Evolutionary conservation across 1,140 invertebrate species (phyloP), one percentile per base, ranked within the genome.

Genomic region (Mycetomoellerius zeteki): DNA sequence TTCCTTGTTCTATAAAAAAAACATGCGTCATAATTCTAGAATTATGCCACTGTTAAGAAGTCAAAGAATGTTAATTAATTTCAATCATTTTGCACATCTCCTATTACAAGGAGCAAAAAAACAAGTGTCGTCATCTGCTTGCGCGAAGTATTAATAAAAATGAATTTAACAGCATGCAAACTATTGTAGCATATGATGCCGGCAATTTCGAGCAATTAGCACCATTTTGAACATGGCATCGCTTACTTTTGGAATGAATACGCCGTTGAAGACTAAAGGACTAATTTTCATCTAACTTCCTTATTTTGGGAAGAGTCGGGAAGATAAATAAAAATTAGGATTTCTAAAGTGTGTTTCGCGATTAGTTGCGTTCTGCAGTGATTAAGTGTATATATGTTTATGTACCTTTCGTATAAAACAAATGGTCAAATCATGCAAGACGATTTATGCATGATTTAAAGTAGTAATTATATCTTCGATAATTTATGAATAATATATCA

Each of bases 141-240:
- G 69, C 54, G 19, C 24, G 14, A 56, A 78, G 43, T 62, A 19
- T 72, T 72, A 43, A 16, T 86, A 86, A 78, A 86, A 67, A 80
- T 88, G 21, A 76, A 89, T 86, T 81, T 73, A 89, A 72, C 50
- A 52, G 84, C 88, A 89, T 89, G 88, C 88, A 89, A 60, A 71
- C 56, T 86, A 89, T 89, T 64, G 19, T 75, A 82, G 75, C 84
- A 62, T 71, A 65, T 64, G 33, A 78, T 80, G 52, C 62, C 52
- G 64, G 30, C 76, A 86, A 88, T 85, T 88, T 75, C 58, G 24
- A 75, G 27, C 72, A 47, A 71, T 82, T 21, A 81, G 54, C 33
- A 24, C n/a, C 52, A 30, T 73, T 47, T 21, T 12, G 0, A 30
- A 72, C 5, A 56, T 24, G 33, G 6, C 19, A 14, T 72, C 24